Evolutionary conservation across 1,140 invertebrate genomes (phyloP).

Genomic region (Maconellicoccus hirsutus): DNA sequence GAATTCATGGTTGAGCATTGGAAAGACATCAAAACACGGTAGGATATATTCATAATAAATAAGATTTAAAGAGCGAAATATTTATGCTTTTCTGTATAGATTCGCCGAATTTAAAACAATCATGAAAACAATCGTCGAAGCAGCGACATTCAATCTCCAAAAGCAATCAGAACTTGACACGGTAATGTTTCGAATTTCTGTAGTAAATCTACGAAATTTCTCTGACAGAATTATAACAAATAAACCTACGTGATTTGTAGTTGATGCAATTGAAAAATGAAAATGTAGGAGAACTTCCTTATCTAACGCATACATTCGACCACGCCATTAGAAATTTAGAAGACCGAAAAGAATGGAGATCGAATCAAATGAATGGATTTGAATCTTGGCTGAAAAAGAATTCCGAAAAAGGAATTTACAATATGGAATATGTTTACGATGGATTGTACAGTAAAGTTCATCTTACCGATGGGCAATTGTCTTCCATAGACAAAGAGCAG

Average conservation of each 20-base stretch:
- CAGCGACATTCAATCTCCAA: not conserved
- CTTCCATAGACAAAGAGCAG: too few species aligned
- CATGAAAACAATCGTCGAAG: constrained; percentile 8
- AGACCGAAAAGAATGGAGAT: not conserved
- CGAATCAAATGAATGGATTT: not conserved
- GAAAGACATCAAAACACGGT: not conserved
- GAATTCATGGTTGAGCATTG: not conserved
- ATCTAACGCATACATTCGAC: not conserved
- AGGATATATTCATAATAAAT: not conserved
- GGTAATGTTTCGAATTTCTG: too few species aligned
- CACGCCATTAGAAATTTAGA: not conserved
- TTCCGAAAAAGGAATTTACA: not conserved
- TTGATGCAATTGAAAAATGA: not conserved
- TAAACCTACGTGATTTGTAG: not conserved
- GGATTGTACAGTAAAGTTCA: too few species aligned
- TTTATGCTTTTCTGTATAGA: not conserved
- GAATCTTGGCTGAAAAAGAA: not conserved
- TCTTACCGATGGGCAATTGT: too few species aligned
- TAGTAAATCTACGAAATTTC: not conserved
- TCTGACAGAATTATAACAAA: not conserved
- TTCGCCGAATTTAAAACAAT: constrained; percentile 2
- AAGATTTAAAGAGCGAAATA: not conserved
- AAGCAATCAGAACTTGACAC: not conserved
- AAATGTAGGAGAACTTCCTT: not conserved
- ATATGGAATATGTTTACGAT: too few species aligned